Evolutionary conservation across 2,888 invertebrate genomes (phyloP).

Genomic region (Luperina nickerlii): DNA sequence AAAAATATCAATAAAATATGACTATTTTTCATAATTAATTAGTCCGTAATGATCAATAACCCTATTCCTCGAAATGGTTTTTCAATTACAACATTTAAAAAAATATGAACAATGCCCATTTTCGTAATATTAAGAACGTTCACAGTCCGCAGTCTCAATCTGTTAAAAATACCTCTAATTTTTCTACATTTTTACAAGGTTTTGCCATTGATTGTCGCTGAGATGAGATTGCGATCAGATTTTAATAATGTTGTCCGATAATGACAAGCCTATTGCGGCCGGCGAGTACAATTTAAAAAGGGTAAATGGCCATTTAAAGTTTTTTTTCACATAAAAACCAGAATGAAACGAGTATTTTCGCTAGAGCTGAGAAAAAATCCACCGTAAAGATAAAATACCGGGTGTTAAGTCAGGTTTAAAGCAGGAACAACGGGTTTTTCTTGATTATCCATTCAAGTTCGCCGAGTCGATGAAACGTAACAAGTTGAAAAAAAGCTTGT

Average conservation of each 20-base stretch:
- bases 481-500: slow-evolving; percentile 26
- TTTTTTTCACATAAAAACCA: slow-evolving; percentile 24
- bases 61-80: too few relatives aligned
- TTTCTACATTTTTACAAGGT: too few relatives aligned
- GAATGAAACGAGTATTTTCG: slow-evolving; percentile 6
- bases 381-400: slow-evolving; percentile 23
- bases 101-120: too few relatives aligned
- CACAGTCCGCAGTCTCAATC: too few relatives aligned
- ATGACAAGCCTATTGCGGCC: slow-evolving; percentile 12
- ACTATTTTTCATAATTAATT: too few relatives aligned
- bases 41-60: too few relatives aligned
- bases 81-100: too few relatives aligned
- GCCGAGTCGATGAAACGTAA: slow-evolving; percentile 14
- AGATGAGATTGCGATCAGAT: too few relatives aligned
- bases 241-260: not conserved
- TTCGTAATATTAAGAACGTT: too few relatives aligned
- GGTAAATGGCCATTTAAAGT: slow-evolving; percentile 32
- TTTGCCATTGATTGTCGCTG: too few relatives aligned
- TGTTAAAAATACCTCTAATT: too few relatives aligned
- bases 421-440: slow-evolving; percentile 43
- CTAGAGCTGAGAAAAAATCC: slow-evolving; percentile 17
- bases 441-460: slow-evolving; percentile 43
- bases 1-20: too few relatives aligned
- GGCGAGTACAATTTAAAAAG: slow-evolving; percentile 7
- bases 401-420: slow-evolving; percentile 24